Conservation (phyloP, 2,113 vertebrate genomes). For the Pseudorectes ferrugineus region DNA sequence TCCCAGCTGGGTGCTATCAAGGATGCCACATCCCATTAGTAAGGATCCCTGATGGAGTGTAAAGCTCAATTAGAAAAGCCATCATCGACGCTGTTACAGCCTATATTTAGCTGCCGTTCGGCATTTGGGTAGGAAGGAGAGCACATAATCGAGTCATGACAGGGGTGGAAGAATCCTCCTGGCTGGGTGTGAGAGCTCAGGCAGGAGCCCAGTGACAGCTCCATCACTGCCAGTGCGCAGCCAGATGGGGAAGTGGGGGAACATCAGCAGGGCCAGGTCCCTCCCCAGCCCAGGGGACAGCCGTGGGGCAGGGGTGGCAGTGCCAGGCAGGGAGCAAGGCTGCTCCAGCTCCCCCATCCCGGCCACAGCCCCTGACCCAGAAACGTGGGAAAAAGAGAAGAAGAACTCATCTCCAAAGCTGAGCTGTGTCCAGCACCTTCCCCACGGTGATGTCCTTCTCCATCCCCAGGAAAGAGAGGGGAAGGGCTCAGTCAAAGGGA, state of each 20-base stretch:
- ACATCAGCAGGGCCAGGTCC: background rate
- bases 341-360: background rate
- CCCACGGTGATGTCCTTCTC: background rate
- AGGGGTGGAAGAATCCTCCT: background rate
- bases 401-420: background rate
- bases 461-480: background rate
- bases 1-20: background rate
- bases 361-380: background rate
- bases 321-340: background rate
- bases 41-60: background rate
- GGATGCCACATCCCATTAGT: background rate
- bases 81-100: background rate
- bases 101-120: background rate
- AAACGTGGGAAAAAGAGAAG: fast-evolving
- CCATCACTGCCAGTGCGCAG: fast-evolving
- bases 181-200: background rate
- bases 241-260: background rate
- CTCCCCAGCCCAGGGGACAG: background rate
- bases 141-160: background rate
- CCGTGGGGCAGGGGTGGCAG: fast-evolving
- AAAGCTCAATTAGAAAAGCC: constrained; percentile 11
- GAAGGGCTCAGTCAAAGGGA: background rate
- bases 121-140: background rate
- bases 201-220: background rate
- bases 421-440: background rate